Evolutionary conservation across 2,797 vertebrate genomes (phyloP), one percentile per base, ranked within the genome.

Genomic region (Acanthiza pusilla): DNA sequence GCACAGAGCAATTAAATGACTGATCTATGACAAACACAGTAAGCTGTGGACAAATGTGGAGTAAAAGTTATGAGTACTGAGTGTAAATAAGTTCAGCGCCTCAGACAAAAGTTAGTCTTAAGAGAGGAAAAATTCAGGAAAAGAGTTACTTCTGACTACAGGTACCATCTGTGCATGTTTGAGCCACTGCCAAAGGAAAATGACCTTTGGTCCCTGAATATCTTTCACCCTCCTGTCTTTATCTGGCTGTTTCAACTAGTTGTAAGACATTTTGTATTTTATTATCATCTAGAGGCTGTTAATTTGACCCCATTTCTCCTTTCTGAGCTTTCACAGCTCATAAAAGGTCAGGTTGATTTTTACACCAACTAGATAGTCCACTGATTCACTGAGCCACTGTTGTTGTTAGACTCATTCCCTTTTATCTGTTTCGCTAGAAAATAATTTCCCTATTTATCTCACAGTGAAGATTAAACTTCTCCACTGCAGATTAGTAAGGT

Each of bases 1-100:
- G 93, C 79, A 92, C 76, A 74, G 85, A 95, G 83, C 88, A 95
- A 91, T 92, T 93, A 95, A 92, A 71, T 92, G 93, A 94, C 66
- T 94, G 91, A 74, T 67, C 84, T 74, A 34, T 95, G 94, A 94
- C 95, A 96, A 95, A 94, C 67, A 81, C 50, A 79, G 66, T 84
- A 86, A 92, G n/a, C 58, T 50, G 66, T 85, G 71, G 73, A 66
- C 30, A 48, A 79, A 70, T 63, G 66, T 82, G 60, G 66, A 94
- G 72, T 73, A 92, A 79, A 93, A 89, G 53, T 71, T 82, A 23
- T 16, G 58, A 83, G 36, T 70, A 72, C 43, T 61, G 75, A 83
- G 54, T 84, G 43, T 50, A 66, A 88, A 5, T 54, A 68, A 72
- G 34, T 83, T 88, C 77, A 78, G 47, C 0, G 5, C 43, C 73